Evolutionary conservation across 1,140 invertebrate species (phyloP).

Genomic region (Ostrea denselamellosa): DNA sequence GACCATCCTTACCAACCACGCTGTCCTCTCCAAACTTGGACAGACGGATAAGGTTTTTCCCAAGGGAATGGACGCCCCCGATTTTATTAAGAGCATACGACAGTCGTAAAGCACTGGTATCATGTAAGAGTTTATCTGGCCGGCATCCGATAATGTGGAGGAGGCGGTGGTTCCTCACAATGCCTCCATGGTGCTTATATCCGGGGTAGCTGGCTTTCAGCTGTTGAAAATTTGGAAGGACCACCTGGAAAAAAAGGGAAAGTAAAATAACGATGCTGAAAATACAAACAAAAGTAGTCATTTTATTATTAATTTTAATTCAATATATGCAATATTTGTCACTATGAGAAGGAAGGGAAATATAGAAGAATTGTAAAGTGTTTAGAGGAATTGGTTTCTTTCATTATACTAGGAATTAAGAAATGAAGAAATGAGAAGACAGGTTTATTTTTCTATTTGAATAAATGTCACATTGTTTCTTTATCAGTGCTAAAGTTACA

Average conservation of each 20-base stretch:
- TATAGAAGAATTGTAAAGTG: too few relatives aligned
- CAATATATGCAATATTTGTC: too few relatives aligned
- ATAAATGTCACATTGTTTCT: too few relatives aligned
- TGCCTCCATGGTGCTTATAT: conserved; percentile 72
- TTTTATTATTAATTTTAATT: too few relatives aligned
- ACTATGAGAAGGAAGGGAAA: too few relatives aligned
- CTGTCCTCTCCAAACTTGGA: conserved; percentile 74
- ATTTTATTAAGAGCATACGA: conserved; percentile 74
- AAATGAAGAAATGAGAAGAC: too few relatives aligned
- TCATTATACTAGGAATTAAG: too few relatives aligned
- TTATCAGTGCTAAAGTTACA: background rate
- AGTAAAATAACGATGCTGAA: too few relatives aligned
- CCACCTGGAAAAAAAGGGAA: conserved; percentile 59
- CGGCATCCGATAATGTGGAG: conserved; percentile 62
- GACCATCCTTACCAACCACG: conserved; percentile 65
- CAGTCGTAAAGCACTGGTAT: conserved; percentile 73
- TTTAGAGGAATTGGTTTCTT: too few relatives aligned
- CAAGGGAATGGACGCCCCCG: conserved; percentile 71
- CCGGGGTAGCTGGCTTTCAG: conserved; percentile 71
- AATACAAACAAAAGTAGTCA: too few relatives aligned
- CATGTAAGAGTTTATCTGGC: conserved; percentile 65
- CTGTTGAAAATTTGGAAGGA: conserved; percentile 65
- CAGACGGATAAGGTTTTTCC: conserved; percentile 66
- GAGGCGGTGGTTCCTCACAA: conserved; percentile 67
- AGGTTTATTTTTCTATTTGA: too few relatives aligned